Base-by-base conservation (phyloP, 2,797 vertebrate species). In the Cottoperca gobio region DNA sequence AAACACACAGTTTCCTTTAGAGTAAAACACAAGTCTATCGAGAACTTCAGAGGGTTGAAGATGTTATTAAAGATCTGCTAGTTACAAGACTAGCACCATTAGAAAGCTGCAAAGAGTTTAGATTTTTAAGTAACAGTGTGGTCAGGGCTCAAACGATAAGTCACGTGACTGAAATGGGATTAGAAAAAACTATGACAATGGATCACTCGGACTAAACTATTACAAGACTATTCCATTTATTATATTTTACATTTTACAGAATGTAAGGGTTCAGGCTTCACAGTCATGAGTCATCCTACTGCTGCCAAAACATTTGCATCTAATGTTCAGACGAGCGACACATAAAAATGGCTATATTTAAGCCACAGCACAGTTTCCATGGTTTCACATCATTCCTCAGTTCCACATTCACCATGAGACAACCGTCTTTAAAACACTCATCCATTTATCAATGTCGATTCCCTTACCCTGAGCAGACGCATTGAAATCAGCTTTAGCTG, bases 341-440 rank as follows among this genome's bases (percentile, higher is more conserved):
- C 2, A 2, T 59, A 61, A 62, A 75, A 76, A 83, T 28, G 3
- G 6, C 10, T 46, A 9, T 85, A 79, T 92, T 89, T 86, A 85
- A 45, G 31, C 54, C 65, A 83, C 40, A 88, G 88, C 55, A 76
- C 55, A 50, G 70, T 84, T 76, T 50, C 72, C 70, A 83, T 64
- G 70, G 69, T 26, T 79, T 50, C 76, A 52, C 60, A 31, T 76
- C 53, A 63, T 67, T 69, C 53, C 60, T 71, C 57, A 62, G 23
- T 12, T 7, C 16, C 1, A 4, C 49, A 31, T 48, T 76, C 48
- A 43, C 28, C 13, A 10, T 61, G 42, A 37, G 42, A 60, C 48
- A 59, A 12, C 16, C 11, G 6, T 24, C n/a, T 53, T 58, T 60
- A 1, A 42, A 23, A 55, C 50, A 23, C 7, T 39, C 16, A 70